These are phyloP conservation scores for Pteria penguin DNA, from an alignment of 2,888 invertebrate species.

Conservation along the genomic window DNA sequence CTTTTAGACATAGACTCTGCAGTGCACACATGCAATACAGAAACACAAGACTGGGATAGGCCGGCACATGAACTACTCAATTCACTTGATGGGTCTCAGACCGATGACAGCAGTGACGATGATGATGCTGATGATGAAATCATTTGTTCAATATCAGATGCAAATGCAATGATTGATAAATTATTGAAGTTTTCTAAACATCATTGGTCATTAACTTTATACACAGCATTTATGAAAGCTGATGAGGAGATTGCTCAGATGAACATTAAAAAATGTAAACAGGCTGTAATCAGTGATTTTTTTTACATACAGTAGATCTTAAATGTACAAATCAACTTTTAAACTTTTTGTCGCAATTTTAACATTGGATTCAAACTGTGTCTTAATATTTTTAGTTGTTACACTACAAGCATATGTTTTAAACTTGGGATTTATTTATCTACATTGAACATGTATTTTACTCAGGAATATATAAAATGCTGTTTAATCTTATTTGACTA, in stretches of 20 bases:
- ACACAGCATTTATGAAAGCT: background rate
- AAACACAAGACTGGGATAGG: background rate
- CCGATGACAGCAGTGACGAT: background rate
- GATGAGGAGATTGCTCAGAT: background rate
- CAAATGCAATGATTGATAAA: background rate
- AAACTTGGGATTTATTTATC: no score
- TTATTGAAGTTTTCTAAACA: background rate
- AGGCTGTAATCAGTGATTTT: background rate
- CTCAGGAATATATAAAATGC: no score
- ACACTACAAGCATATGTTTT: no score
- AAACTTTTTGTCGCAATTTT: no score
- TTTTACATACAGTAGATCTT: background rate
- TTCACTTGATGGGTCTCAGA: background rate
- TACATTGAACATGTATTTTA: no score
- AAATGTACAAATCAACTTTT: no score
- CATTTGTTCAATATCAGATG: background rate
- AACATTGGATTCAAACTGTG: no score
- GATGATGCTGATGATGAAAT: background rate
- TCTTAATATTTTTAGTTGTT: no score
- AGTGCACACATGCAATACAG: background rate
- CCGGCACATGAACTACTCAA: background rate
- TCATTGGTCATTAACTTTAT: background rate
- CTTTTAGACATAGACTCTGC: background rate
- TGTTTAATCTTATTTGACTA: no score
- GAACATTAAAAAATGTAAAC: background rate